Percentiles rank a stretch among this genome's conserved stretches.
Conservation (phyloP, 2,113 vertebrate species). For the Clarias macrocephalus region DNA sequence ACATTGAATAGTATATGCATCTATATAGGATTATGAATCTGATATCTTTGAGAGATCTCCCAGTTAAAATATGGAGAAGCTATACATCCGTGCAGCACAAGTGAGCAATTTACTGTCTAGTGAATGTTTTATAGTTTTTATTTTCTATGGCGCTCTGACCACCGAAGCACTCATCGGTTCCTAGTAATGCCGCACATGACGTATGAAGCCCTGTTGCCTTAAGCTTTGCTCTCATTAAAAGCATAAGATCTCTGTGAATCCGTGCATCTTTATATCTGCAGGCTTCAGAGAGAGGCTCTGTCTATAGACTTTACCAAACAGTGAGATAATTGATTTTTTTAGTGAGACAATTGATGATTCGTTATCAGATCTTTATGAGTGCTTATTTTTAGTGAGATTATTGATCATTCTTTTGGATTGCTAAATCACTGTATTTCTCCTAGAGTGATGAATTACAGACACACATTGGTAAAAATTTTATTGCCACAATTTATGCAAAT, state of each 20-base stretch:
- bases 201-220: neutral
- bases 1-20: too few relatives aligned
- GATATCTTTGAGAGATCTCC: neutral
- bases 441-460: neutral
- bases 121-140: neutral
- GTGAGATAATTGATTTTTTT: neutral
- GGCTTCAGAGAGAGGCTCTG: neutral
- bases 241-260: neutral
- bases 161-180: neutral
- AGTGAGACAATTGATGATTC: too few relatives aligned
- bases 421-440: neutral
- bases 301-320: neutral
- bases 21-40: too few relatives aligned
- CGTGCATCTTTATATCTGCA: neutral
- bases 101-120: neutral
- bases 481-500: neutral
- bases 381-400: too few relatives aligned
- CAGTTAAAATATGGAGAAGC: neutral
- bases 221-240: neutral
- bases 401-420: neutral
- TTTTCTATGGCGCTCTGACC: neutral
- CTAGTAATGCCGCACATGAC: neutral
- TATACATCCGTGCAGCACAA: neutral
- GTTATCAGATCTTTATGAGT: too few relatives aligned
- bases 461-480: neutral